These are phyloP conservation scores for Mimas tiliae DNA, from an alignment of 2,888 invertebrate species.

Conservation along the genomic window DNA sequence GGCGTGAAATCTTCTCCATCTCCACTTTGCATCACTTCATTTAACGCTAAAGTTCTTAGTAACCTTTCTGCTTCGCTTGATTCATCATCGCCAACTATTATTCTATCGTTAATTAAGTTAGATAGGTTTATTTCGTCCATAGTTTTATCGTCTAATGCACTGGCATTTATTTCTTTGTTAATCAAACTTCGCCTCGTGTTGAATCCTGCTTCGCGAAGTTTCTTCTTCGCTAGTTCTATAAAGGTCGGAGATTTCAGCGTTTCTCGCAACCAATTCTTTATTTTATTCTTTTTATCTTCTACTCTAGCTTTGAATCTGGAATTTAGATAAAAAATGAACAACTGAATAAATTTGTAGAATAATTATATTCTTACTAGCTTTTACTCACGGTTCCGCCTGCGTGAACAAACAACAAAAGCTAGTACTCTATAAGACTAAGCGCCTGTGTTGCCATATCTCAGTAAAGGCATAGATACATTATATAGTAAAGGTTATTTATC, in stretches of 20 bases:
- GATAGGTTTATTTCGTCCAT: conserved; percentile 72
- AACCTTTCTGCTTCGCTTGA: conserved; percentile 63
- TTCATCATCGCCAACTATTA: conserved; percentile 59
- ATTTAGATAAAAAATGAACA: neutral
- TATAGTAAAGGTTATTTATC: no score
- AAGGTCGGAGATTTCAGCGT: conserved; percentile 69
- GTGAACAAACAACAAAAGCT: no score
- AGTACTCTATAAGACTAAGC: no score
- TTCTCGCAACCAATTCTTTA: conserved; percentile 72
- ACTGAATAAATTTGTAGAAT: no score
- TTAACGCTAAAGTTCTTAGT: conserved; percentile 63
- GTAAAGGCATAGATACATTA: no score
- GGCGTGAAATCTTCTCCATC: conserved; percentile 32
- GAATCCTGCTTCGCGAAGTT: conserved; percentile 64
- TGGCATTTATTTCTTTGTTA: conserved; percentile 37
- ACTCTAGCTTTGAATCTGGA: conserved; percentile 72
- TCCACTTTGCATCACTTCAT: conserved; percentile 60
- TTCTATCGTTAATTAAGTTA: conserved; percentile 69
- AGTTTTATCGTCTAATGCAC: conserved; percentile 56
- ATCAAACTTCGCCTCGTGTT: conserved; percentile 44
- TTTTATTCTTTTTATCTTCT: conserved; percentile 75
- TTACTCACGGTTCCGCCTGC: no score
- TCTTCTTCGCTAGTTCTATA: conserved; percentile 70
- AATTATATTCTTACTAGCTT: no score
- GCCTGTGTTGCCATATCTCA: no score